Conservation (phyloP, 2,113 vertebrate species). For the Cisticola juncidis region DNA sequence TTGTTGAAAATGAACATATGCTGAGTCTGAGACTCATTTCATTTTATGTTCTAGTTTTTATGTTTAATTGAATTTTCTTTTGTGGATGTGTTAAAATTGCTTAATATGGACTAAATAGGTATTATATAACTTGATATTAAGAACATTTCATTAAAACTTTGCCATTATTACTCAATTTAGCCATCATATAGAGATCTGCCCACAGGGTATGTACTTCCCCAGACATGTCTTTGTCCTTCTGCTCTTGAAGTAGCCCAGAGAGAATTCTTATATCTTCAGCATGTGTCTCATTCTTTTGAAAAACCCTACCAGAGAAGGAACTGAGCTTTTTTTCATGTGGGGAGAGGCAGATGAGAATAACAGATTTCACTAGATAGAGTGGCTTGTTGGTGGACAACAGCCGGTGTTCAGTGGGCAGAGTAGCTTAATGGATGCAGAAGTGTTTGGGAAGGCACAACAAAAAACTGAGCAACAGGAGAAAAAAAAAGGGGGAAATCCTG, state of each 20-base stretch:
- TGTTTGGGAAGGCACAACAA: neutral
- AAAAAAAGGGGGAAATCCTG: neutral
- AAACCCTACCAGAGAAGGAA: neutral
- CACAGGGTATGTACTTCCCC: slow-evolving; percentile 44
- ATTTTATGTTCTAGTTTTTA: neutral
- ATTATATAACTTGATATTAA: slow-evolving; percentile 21
- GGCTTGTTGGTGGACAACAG: neutral
- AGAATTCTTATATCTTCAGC: neutral
- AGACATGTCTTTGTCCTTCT: slow-evolving; percentile 47
- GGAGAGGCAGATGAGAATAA: neutral
- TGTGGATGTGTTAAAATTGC: neutral
- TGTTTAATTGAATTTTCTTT: slow-evolving; percentile 22
- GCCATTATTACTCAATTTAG: slow-evolving; percentile 25
- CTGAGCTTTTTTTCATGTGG: neutral
- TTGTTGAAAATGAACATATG: neutral
- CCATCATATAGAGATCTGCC: slow-evolving; percentile 1
- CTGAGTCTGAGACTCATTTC: neutral
- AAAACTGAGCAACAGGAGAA: neutral
- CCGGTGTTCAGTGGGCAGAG: neutral
- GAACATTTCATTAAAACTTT: slow-evolving; percentile 5
- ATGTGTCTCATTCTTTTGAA: neutral
- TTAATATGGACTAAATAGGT: slow-evolving; percentile 8
- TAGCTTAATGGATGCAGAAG: neutral
- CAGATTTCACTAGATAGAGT: neutral
- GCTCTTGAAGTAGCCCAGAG: neutral